Evolutionary conservation across 1,140 invertebrate genomes (phyloP).

Genomic region (Drosophila biarmipes): DNA sequence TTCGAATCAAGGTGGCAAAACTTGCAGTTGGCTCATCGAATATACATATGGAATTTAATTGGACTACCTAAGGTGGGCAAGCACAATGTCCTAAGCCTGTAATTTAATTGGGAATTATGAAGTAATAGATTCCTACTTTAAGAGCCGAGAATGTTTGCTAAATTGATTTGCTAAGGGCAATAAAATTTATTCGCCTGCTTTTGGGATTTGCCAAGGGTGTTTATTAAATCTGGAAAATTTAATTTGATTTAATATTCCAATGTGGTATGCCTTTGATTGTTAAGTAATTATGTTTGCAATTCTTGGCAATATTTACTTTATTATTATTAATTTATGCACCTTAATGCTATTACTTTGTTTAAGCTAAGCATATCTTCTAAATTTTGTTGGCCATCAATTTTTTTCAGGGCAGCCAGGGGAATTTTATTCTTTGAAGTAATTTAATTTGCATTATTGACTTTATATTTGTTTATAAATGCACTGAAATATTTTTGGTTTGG

Average conservation of each 20-base stretch:
- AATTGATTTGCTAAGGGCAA: background rate
- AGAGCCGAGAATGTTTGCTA: background rate
- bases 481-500: too few species aligned
- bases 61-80: constrained; percentile 10
- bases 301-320: background rate
- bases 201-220: background rate
- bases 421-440: too few species aligned
- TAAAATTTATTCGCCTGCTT: background rate
- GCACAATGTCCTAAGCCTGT: constrained; percentile 1
- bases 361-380: background rate
- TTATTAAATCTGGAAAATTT: constrained; percentile 9
- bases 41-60: constrained; percentile 35
- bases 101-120: constrained; percentile 18
- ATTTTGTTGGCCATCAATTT: too few species aligned
- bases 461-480: too few species aligned
- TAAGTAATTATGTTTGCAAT: background rate
- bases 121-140: background rate
- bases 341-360: too few species aligned
- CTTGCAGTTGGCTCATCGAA: constrained; percentile 24
- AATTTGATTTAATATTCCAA: background rate
- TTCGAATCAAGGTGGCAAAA: constrained; percentile 27
- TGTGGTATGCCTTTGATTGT: background rate
- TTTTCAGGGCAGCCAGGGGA: too few species aligned
- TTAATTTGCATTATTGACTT: too few species aligned
- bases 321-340: background rate